A percentile compares a stretch with the other conserved stretches of the same genome.
Conservation (phyloP, 2,797 vertebrate species). For the Falco peregrinus region DNA sequence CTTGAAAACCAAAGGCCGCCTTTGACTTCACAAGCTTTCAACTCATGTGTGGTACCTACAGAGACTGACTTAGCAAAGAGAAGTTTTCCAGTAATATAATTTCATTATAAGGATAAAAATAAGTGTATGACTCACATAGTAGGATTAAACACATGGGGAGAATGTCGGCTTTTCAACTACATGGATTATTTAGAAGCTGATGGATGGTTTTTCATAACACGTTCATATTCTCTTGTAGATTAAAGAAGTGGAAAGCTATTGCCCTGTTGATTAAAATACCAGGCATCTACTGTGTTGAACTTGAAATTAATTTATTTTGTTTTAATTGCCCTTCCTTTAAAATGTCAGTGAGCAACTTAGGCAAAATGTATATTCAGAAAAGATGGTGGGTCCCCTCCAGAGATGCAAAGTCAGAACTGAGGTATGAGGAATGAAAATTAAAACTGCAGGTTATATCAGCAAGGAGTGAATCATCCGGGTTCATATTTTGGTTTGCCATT, state of each 20-base stretch:
- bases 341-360: background rate
- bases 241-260: background rate
- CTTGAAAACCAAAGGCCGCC: background rate
- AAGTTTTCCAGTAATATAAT: conserved; percentile 41
- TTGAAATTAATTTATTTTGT: background rate
- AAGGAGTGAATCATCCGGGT: background rate
- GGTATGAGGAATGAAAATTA: background rate
- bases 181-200: conserved; percentile 33
- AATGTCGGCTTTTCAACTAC: background rate
- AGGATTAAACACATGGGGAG: conserved; percentile 49
- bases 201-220: conserved; percentile 43
- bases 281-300: background rate
- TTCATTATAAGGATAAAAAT: conserved; percentile 42
- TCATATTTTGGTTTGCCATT: background rate
- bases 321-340: background rate
- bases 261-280: background rate
- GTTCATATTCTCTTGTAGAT: background rate
- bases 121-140: background rate
- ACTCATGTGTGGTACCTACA: conserved; percentile 49
- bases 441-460: background rate
- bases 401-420: background rate
- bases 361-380: background rate
- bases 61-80: conserved; percentile 8
- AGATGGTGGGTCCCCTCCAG: background rate
- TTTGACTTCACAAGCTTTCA: conserved; percentile 36